Evolutionary conservation across 1,140 invertebrate species (phyloP), one percentile per base, ranked within the genome.

Genomic region (Gryllus bimaculatus): DNA sequence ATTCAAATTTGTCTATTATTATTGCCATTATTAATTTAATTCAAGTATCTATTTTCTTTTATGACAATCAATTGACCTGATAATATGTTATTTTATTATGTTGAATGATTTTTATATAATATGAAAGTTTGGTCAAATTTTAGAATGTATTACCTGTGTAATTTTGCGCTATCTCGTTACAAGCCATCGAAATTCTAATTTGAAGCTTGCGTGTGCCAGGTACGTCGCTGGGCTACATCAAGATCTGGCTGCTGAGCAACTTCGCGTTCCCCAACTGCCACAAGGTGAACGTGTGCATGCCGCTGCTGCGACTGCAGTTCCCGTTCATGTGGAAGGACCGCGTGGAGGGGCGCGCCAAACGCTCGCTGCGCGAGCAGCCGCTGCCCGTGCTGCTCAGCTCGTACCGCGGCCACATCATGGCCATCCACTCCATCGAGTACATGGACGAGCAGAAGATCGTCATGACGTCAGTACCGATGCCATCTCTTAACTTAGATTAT

Each of bases 171-270:
- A 2, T 2, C 5, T 39, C 26, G 26, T 39, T 39, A 39, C 26
- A 39, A 39, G 1, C 5, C 26, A 2, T 2, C 26, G 5, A 39
- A 39, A 5, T 2, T 39, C 1, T 39, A 39, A 39, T 39, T 39
- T 39, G 5, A 39, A 1, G 26, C 54, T 3, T 66, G 54, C 18
- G 54, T 10, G 18, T 73, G 54, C 21, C n/a, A 88, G 88, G 88
- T 15, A 90, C 91, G 49, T 88, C 88, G 0, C 84, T 87, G 73
- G 92, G 92, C 10, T 93, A 93, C 81, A 87, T 94, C 21, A 93
- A 93, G 85, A 88, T 91, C 8, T 94, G 92, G 92, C 85, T 92
- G 48, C 86, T 93, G 83, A 87, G 84, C 49, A 91, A 93, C 83
- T 93, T 88, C 81, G 84, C 85, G 74, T 66, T 84, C 15, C 78